Conservation (phyloP, 2,797 vertebrate species). For the Phalloptychus januarius region DNA sequence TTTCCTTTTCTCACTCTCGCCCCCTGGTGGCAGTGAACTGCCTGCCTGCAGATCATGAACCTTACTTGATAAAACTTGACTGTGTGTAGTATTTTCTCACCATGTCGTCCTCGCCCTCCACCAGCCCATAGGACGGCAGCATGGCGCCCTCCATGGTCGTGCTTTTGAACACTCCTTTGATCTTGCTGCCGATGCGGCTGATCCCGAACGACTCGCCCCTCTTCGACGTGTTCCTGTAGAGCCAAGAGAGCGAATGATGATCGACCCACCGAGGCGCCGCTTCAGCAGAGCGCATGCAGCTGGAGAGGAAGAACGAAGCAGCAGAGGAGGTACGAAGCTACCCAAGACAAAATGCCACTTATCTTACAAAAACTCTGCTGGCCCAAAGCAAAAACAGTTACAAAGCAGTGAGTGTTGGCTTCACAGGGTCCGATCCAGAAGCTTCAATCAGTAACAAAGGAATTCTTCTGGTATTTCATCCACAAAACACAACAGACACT, state of each 20-base stretch:
- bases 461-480: slow-evolving; percentile 16
- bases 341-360: slow-evolving; percentile 38
- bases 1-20: slow-evolving; percentile 38
- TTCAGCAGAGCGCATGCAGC: slow-evolving; percentile 54
- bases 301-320: slow-evolving; percentile 19
- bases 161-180: slow-evolving; percentile 96
- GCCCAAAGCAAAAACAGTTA: slow-evolving; percentile 40
- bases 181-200: slow-evolving; percentile 94
- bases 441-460: slow-evolving; percentile 16
- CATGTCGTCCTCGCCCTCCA: slow-evolving; percentile 92
- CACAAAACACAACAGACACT: slow-evolving; percentile 30
- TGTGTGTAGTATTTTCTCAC: slow-evolving; percentile 71
- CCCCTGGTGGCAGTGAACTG: slow-evolving; percentile 47
- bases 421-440: slow-evolving; percentile 31
- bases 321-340: slow-evolving; percentile 5
- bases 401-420: slow-evolving; percentile 46
- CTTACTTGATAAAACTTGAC: background rate
- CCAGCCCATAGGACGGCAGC: slow-evolving; percentile 87
- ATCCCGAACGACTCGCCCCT: slow-evolving; percentile 94
- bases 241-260: slow-evolving; percentile 39
- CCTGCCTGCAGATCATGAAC: background rate
- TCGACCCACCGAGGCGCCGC: slow-evolving; percentile 10
- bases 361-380: slow-evolving; percentile 49
- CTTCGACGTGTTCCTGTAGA: slow-evolving; percentile 87
- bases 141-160: slow-evolving; percentile 96